Evolutionary conservation across 2,888 invertebrate genomes (phyloP).

Genomic region (Alcis repandata): DNA sequence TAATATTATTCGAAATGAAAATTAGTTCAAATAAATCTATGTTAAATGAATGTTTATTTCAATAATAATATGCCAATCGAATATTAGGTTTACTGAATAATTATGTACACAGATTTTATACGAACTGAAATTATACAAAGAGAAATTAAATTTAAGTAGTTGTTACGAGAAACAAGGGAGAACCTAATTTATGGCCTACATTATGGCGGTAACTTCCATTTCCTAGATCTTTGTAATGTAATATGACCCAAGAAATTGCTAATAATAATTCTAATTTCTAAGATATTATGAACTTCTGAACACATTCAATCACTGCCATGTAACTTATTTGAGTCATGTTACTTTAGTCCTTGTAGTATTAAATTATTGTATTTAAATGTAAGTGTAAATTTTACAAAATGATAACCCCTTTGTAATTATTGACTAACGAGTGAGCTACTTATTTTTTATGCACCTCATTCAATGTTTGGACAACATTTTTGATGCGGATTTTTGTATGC

Average conservation of each 20-base stretch:
- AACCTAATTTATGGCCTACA: conserved; percentile 13
- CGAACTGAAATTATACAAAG: no score
- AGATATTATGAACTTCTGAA: conserved; percentile 34
- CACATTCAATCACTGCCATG: conserved; percentile 52
- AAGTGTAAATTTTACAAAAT: conserved; percentile 71
- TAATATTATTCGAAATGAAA: no score
- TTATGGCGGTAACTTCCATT: background rate
- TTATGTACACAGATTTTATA: no score
- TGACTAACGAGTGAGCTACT: conserved; percentile 59
- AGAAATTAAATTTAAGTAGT: no score
- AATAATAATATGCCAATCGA: no score
- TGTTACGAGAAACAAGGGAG: no score
- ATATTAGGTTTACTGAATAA: no score
- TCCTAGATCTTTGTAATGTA: background rate
- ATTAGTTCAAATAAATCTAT: no score
- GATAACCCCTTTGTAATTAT: conserved; percentile 57
- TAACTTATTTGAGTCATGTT: conserved; percentile 51
- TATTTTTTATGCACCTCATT: conserved; percentile 61
- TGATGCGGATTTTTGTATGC: background rate
- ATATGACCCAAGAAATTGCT: conserved; percentile 5
- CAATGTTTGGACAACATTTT: conserved; percentile 55
- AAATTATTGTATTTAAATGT: conserved; percentile 66
- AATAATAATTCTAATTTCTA: background rate
- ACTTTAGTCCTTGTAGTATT: conserved; percentile 49
- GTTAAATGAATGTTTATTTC: no score